These are phyloP conservation scores for Trissolcus basalis DNA, from an alignment of 1,140 invertebrate genomes.

Conservation along the genomic window DNA sequence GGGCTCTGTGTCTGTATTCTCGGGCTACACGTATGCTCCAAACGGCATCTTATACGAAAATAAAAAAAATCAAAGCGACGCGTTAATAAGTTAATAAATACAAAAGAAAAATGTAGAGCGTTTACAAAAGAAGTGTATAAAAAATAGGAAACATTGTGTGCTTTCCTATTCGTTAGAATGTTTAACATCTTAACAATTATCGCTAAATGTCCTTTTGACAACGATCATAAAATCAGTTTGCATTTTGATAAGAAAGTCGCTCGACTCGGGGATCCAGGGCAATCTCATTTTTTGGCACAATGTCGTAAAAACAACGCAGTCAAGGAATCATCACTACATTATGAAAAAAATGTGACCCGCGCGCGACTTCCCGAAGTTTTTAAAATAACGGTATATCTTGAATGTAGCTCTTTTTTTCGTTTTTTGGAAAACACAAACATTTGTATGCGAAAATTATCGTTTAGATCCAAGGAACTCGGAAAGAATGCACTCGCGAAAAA, in stretches of 20 bases:
- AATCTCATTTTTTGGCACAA: constrained; percentile 13
- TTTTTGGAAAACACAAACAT: too few species aligned
- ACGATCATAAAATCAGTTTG: constrained; percentile 13
- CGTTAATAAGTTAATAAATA: too few species aligned
- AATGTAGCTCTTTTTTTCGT: too few species aligned
- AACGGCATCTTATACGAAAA: neutral
- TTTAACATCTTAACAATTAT: constrained; percentile 24
- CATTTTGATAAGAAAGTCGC: neutral
- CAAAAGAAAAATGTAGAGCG: too few species aligned
- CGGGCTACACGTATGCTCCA: neutral
- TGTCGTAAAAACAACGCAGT: constrained; percentile 5
- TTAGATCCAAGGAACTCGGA: constrained; percentile 56
- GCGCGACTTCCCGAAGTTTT: too few species aligned
- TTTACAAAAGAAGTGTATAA: too few species aligned
- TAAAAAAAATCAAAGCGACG: too few species aligned
- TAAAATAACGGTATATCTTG: too few species aligned
- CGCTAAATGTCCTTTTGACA: constrained; percentile 38
- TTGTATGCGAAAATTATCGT: constrained; percentile 7
- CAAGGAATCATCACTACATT: neutral
- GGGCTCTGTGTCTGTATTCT: neutral
- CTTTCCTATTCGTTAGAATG: too few species aligned
- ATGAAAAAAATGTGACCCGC: too few species aligned
- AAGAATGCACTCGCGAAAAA: constrained; percentile 20
- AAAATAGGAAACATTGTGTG: too few species aligned
- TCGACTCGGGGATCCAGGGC: neutral